Evolutionary conservation across 37 sponge, comb jelly and placozoan genomes (phyloP), one percentile per base, ranked within the genome.

Genomic region (Beroe ovata): DNA sequence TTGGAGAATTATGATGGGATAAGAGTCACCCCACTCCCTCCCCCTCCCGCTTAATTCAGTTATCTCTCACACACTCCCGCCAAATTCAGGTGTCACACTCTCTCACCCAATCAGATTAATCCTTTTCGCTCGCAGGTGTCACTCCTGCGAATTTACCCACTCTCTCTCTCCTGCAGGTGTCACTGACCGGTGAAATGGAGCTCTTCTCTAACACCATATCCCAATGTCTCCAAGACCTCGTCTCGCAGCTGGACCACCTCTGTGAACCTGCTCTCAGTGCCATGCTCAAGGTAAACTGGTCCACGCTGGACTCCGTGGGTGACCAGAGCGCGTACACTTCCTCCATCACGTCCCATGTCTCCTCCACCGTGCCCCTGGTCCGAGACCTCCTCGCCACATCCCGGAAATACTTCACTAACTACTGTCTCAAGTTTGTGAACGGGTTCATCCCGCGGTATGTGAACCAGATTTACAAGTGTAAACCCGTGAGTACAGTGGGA

Each of bases 371-470:
- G 1, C 99, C 99, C 2, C 69, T 93, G 11, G 64, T 98, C 11
- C 94, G 99, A 88, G 96, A 98, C 38, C 93, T 91, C 59, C 91
- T 98, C 20, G 64, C 94, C 47, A 92, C 93, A 0, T 92, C 92
- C 69, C 90, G 96, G 59, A 98, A 98, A 72, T 98, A 96, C 81
- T 98, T 98, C 84, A 88, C 93, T 61, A 94, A 98, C 91, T 96
- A 96, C 91, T 98, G 99, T 61, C 94, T 95, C 90, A 98, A 96
- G 89, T 94, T 98, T 91, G 99, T 94, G 26, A 92, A 96, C 94
- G 93, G 60, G 54, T 89, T 41, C 64, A 60, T 38, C 63, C 88
- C 64, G 38, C 36, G 39, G 22, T 89, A 60, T 60, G 58, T 38
- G 34, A 62, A 60, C 89, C 62, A 60, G 77, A 60, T 95, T 60